Percentiles rank a stretch among this genome's conserved stretches.
phyloP scores from a whole-genome alignment of 2,797 vertebrate genomes.

The Dallia pectoralis region DNA sequence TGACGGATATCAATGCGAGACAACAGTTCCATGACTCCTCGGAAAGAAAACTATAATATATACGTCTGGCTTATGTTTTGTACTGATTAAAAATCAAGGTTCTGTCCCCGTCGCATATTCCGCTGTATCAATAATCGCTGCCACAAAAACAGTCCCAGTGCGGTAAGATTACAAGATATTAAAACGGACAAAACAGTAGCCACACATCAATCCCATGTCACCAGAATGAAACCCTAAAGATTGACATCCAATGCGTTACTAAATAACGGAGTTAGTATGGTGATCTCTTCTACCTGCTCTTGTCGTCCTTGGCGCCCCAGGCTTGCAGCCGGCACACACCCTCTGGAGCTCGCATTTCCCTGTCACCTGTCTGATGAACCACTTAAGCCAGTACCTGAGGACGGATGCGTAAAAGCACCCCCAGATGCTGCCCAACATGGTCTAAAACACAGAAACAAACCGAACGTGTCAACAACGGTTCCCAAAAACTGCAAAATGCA shows the following conservation, averaged over 20 bases:
- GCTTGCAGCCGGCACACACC: constrained; percentile 72
- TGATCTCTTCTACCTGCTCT: constrained; percentile 76
- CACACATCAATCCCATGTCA: too few species aligned
- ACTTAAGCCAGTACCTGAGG: constrained; percentile 92
- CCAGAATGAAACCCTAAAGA: too few species aligned
- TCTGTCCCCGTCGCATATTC: too few species aligned
- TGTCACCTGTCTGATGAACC: constrained; percentile 84
- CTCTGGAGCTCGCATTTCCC: constrained; percentile 92
- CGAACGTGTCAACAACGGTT: neutral
- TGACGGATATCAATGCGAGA: too few species aligned
- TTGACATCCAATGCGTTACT: neutral
- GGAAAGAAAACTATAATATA: too few species aligned
- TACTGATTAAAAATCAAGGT: too few species aligned
- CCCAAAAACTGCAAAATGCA: neutral
- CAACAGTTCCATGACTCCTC: too few species aligned
- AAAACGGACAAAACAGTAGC: too few species aligned
- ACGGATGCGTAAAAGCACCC: constrained; percentile 84
- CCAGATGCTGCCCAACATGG: constrained; percentile 85
- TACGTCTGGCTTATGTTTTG: too few species aligned
- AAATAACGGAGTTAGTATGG: neutral
- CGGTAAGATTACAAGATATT: too few species aligned
- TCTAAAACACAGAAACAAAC: constrained; percentile 57
- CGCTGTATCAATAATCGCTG: too few species aligned
- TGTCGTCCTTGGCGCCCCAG: constrained; percentile 80
- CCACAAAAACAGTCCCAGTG: too few species aligned